Evolutionary conservation across 2,113 vertebrate species (phyloP), one percentile per base, ranked within the genome.

Genomic region (Brienomyrus brachyistius): DNA sequence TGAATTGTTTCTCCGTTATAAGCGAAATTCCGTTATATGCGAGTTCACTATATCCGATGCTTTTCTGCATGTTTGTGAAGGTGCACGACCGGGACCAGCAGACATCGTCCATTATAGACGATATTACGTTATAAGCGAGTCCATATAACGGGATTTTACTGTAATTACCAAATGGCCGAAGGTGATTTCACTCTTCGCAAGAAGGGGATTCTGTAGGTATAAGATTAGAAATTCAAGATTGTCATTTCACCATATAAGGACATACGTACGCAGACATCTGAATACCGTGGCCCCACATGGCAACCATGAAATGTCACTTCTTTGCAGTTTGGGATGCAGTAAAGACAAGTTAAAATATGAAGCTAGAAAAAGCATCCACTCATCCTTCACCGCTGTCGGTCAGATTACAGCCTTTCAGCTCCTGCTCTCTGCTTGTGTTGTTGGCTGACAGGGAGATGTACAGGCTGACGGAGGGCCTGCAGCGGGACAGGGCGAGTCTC

Each of bases 401-500:
- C 62, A 70, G 82, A 31, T 86, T 52, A 5, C 48, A 11, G 54
- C 54, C 13, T 45, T 47, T 47, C 17, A 40, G 2, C 13, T 54
- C 2, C 50, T 40, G 5, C 86, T 10, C 15, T 40, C 19, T 35
- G 51, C 0, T 87, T 51, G 27, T 80, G 31, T 10, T 82, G 10
- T 17, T 50, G 31, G 92, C 17, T 91, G 10, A 6, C 90, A 99
- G 97, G 95, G 97, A 99, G 91, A 96, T 98, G 90, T 99, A 97
- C 92, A 92, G 93, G 10, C 95, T 99, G 21, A 97, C 97, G 0
- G 98, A 99, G 92, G 96, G 96, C 40, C 95, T 98, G 19, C 96
- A 99, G 94, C 95, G 97, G 51, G 98, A 98, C 92, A 97, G 98
- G 90, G 95, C 96, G 0, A 96, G 96, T 86, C 97, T 99, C n/a